Evolutionary conservation across 2,113 vertebrate species (phyloP), one percentile per base, ranked within the genome.

Genomic region (Ornithorhynchus anatinus): DNA sequence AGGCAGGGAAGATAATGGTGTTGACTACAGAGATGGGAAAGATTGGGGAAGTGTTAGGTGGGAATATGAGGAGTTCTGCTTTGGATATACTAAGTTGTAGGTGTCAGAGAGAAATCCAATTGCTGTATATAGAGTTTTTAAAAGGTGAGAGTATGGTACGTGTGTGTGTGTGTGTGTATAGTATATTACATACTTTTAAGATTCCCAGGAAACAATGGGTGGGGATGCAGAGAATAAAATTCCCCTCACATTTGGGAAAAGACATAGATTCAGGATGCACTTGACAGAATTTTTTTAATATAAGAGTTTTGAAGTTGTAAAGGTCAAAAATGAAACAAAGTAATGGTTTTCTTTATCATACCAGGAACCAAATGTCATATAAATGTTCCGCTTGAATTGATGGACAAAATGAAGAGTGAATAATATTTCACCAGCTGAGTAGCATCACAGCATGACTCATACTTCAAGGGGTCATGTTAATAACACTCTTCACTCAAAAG

Each of bases 281-380:
- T 77, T 58, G 19, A 44, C 69, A 52, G 70, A 56, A 78, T 67
- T 75, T 80, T n/a, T 52, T 58, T 80, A 75, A 69, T 32, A 71
- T 16, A 52, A 48, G 66, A 16, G 38, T 60, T 52, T 64, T 69
- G 23, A 65, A 74, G 85, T 51, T 48, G 43, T 39, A 75, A 59
- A 85, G 62, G 57, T 61, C 61, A 40, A 10, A 14, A 33, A 68
- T 36, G 58, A 69, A 87, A 60, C 31, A 44, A 58, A 75, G 52
- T 54, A 32, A 27, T 19, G 7, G 27, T 37, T 43, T 42, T 72
- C 73, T 45, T 81, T 62, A 57, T 35, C 31, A 15, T 38, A 52
- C 32, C 32, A 77, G 73, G 50, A 71, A 20, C 64, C 39, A 61
- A 73, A 61, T 60, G 62, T 70, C 14, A 5, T 20, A 22, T 82